phyloP scores from a whole-genome alignment of 2,888 invertebrate species.

The Drosophila crucigera region DNA sequence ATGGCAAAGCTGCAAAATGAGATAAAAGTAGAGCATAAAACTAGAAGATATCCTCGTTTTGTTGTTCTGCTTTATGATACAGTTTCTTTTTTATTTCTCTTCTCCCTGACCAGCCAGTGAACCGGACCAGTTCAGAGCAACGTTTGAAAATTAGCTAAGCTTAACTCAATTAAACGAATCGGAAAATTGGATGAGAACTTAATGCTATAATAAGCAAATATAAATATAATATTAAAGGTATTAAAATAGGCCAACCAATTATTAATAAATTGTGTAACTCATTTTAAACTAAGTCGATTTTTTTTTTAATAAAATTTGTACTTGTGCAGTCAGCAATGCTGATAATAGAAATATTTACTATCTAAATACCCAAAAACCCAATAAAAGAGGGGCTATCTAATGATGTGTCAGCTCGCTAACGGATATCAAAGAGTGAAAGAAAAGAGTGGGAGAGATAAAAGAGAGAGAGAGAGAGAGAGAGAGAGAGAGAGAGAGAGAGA shows the following conservation, averaged over 20 bases:
- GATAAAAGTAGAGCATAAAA: slow-evolving; percentile 57
- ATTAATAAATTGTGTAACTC: not conserved
- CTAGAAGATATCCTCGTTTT: slow-evolving; percentile 28
- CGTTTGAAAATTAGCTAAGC: slow-evolving; percentile 8
- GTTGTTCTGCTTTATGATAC: not conserved
- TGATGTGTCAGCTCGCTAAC: not conserved
- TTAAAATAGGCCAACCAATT: not conserved
- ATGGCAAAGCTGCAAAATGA: slow-evolving; percentile 62
- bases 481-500: not conserved
- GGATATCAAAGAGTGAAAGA: not conserved
- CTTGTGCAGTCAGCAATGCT: not conserved
- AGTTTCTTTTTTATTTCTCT: not conserved
- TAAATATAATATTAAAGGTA: not conserved
- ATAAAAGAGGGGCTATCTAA: not conserved
- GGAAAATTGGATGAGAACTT: slow-evolving; percentile 20
- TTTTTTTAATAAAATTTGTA: not conserved
- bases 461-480: not conserved
- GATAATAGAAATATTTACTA: not conserved
- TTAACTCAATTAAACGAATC: slow-evolving; percentile 47
- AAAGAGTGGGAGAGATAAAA: not conserved
- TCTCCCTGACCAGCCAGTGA: not conserved
- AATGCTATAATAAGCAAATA: not conserved
- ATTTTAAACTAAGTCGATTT: not conserved
- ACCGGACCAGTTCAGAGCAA: slow-evolving; percentile 1
- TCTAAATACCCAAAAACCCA: not conserved